A percentile compares a stretch with the other conserved stretches of the same genome.
Conservation (phyloP, 2,888 invertebrate genomes). For the Ophion ventricosus region DNA sequence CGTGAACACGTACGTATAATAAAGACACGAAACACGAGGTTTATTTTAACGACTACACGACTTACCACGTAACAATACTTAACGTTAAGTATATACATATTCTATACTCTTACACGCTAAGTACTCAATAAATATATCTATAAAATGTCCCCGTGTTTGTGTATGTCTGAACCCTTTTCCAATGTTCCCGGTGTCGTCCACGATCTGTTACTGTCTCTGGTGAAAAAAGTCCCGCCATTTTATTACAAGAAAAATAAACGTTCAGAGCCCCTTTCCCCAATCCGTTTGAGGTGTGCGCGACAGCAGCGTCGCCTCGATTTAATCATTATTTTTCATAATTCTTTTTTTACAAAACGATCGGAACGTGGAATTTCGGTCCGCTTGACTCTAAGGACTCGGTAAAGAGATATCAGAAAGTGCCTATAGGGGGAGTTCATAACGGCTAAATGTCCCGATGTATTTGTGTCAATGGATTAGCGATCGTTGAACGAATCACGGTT, state of each 20-base stretch:
- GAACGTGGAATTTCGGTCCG: too few relatives aligned
- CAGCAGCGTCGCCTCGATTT: too few relatives aligned
- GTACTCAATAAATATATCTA: constrained; percentile 83
- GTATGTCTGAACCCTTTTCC: constrained; percentile 76
- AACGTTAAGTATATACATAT: constrained; percentile 81
- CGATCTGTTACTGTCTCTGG: background rate
- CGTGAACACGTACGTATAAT: constrained; percentile 67
- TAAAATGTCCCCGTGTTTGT: constrained; percentile 82
- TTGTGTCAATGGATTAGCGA: background rate
- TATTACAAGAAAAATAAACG: background rate
- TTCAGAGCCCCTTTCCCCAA: background rate
- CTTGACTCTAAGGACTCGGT: too few relatives aligned
- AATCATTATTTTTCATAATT: too few relatives aligned
- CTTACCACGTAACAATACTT: constrained; percentile 71
- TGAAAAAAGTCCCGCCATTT: background rate
- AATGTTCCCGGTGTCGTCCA: background rate
- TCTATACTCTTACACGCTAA: constrained; percentile 83
- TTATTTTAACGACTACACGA: constrained; percentile 77
- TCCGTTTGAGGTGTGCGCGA: too few relatives aligned
- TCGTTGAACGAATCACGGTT: background rate
- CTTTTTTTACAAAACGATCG: too few relatives aligned
- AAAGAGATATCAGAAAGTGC: background rate
- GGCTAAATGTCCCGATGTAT: background rate
- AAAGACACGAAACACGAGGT: constrained; percentile 71
- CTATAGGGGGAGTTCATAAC: background rate